phyloP scores from a whole-genome alignment of 92 coral and sea anemone species.

The Epizoanthus stellaris region DNA sequence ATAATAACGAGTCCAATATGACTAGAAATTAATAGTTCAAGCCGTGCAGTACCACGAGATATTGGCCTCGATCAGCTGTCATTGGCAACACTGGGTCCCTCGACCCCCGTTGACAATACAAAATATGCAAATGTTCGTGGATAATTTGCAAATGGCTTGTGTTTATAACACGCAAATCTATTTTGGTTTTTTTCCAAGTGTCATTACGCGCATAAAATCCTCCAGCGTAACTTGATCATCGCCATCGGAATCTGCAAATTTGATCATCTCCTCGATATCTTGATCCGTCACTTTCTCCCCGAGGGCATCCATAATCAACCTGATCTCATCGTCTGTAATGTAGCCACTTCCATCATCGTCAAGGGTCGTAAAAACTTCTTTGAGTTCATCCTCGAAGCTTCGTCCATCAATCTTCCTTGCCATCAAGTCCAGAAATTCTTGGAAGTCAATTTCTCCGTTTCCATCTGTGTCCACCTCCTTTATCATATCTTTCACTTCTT shows the following conservation, averaged over 20 bases:
- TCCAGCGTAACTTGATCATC: slow-evolving; percentile 47
- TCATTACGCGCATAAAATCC: slow-evolving; percentile 48
- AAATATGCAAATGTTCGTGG: no score
- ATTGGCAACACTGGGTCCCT: no score
- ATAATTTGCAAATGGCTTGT: no score
- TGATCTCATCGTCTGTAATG: slow-evolving; percentile 41
- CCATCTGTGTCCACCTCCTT: slow-evolving; percentile 58
- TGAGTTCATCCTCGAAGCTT: slow-evolving; percentile 44
- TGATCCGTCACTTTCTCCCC: slow-evolving; percentile 45
- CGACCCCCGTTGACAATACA: neutral
- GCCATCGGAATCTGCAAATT: slow-evolving; percentile 46
- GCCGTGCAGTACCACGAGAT: no score
- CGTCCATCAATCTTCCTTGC: slow-evolving; percentile 42
- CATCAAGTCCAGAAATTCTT: slow-evolving; percentile 45
- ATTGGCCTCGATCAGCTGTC: no score
- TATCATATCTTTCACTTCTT: slow-evolving; percentile 49
- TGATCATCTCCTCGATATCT: slow-evolving; percentile 42
- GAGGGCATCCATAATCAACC: slow-evolving; percentile 40
- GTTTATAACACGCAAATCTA: neutral
- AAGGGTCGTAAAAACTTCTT: slow-evolving; percentile 42
- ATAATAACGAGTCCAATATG: no score
- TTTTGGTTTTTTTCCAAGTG: slow-evolving; percentile 43
- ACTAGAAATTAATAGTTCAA: no score
- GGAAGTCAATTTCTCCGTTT: slow-evolving; percentile 40
- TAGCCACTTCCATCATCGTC: slow-evolving; percentile 44